Percentiles rank a stretch among this genome's conserved stretches.
phyloP scores from a whole-genome alignment of 2,113 vertebrate genomes.

The Seriola rivoliana region DNA sequence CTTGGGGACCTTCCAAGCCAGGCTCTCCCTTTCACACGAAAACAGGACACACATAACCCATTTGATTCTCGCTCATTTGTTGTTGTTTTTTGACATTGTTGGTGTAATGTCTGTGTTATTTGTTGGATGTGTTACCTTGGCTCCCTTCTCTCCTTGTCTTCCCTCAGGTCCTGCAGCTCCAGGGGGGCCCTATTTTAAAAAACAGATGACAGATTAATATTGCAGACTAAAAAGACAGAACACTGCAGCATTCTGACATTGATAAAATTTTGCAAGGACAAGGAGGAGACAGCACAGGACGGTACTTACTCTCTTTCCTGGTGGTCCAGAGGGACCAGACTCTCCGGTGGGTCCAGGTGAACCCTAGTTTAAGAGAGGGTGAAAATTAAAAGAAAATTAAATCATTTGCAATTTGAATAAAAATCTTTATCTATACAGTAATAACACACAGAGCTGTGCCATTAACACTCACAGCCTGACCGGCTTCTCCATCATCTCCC shows the following conservation, averaged over 20 bases:
- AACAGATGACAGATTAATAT: slow-evolving; percentile 36
- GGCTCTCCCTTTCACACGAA: slow-evolving; percentile 89
- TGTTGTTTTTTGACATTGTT: neutral
- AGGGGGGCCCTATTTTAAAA: slow-evolving; percentile 88
- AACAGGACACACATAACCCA: slow-evolving; percentile 6
- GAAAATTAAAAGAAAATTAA: slow-evolving; percentile 12
- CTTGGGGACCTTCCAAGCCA: slow-evolving; percentile 95
- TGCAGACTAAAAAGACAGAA: slow-evolving; percentile 6
- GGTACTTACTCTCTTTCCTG: slow-evolving; percentile 93
- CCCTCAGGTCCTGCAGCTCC: slow-evolving; percentile 94
- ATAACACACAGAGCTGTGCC: neutral
- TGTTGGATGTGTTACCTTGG: slow-evolving; percentile 86
- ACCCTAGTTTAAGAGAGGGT: slow-evolving; percentile 82
- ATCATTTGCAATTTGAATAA: neutral
- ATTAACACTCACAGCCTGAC: slow-evolving; percentile 90
- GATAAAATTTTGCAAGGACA: neutral
- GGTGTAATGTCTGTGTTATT: neutral
- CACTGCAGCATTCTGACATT: slow-evolving; percentile 16
- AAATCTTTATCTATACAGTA: neutral
- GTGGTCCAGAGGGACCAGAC: slow-evolving; percentile 95
- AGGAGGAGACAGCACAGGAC: neutral
- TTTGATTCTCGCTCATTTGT: slow-evolving; percentile 14
- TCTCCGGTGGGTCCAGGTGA: slow-evolving; percentile 98
- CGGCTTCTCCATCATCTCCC: slow-evolving; percentile 96
- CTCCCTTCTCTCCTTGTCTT: slow-evolving; percentile 96